Evolutionary conservation across 1,140 invertebrate genomes (phyloP), one percentile per base, ranked within the genome.

Genomic region (Drosophila albomicans): DNA sequence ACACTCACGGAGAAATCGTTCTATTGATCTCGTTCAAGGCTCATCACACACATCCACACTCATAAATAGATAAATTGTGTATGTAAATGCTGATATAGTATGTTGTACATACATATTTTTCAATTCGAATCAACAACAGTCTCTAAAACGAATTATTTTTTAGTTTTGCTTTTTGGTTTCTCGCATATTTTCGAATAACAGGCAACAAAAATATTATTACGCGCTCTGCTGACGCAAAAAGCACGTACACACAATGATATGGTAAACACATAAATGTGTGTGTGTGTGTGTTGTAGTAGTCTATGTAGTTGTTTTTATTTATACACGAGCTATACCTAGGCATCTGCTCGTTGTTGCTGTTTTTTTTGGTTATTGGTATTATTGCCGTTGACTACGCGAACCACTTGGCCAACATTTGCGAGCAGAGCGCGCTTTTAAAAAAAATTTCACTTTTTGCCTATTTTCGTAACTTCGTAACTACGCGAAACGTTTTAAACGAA

Each of bases 401-500:
- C 59, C 51, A 61, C 74, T 72, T 76, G 68, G 74, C 74, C 74
- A 76, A 76, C 68, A 65, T 72, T 71, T 61, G 57, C 65, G 65
- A 61, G 5, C 30, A 38, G 20, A 25, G 28, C 41, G 66, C 25
- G 67, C 16, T 43, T 82, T 57, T 82, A 70, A 72, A 71, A 75
- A 85, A 86, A 85, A 85, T 88, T 88, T 88, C 85, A 88, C 85
- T 88, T 88, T 88, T 89, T 81, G 81, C 58, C 75, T 85, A 81
- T 89, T 88, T 79, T 76, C 54, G 67, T 71, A 76, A 84, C 69
- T 76, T 63, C 25, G 62, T 57, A 77, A 80, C 65, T 66, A 10
- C 35, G 71, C 38, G 11, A 59, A 54, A 56, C 49, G 32, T 41
- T 38, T 59, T 67, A 41, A 61, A 35, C 59, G 54, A 61, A 64